Evolutionary conservation across 1,140 invertebrate species (phyloP).

Genomic region (Semibalanus balanoides): DNA sequence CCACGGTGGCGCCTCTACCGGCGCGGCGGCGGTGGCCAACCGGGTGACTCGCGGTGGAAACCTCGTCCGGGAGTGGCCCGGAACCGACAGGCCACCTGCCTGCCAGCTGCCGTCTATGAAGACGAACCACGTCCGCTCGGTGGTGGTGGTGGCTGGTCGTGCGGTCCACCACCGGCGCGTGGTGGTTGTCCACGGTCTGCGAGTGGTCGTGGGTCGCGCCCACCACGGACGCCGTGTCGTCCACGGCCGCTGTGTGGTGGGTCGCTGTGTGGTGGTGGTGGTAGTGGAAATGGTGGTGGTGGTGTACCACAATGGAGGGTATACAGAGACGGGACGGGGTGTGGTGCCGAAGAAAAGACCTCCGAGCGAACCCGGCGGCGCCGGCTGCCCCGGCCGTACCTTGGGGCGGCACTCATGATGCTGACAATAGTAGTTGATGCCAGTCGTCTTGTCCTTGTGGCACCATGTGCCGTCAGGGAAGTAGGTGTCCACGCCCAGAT

Average conservation of each 20-base stretch:
- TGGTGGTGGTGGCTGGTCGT: no score
- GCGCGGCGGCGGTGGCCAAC: not conserved
- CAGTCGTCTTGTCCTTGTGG: slow-evolving; percentile 45
- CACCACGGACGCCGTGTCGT: not conserved
- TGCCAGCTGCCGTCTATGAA: not conserved
- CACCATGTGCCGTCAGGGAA: slow-evolving; percentile 70
- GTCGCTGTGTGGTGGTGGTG: not conserved
- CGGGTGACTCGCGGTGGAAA: not conserved
- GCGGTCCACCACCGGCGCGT: not conserved
- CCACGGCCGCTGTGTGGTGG: no score
- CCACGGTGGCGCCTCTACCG: no score
- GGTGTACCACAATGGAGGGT: no score
- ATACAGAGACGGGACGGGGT: no score
- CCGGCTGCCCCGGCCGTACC: slow-evolving; percentile 6
- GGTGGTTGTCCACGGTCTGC: no score
- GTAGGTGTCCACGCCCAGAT: slow-evolving; percentile 48
- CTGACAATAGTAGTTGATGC: slow-evolving; percentile 51
- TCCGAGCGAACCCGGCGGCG: no score
- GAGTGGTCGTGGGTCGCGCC: no score
- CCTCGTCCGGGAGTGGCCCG: not conserved
- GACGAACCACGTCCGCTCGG: no score
- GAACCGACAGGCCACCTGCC: not conserved
- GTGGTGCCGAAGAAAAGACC: no score
- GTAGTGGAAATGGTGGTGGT: not conserved
- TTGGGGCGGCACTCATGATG: slow-evolving; percentile 44